Evolutionary conservation across 2,888 invertebrate genomes (phyloP).

Genomic region (Perithous albicinctus): DNA sequence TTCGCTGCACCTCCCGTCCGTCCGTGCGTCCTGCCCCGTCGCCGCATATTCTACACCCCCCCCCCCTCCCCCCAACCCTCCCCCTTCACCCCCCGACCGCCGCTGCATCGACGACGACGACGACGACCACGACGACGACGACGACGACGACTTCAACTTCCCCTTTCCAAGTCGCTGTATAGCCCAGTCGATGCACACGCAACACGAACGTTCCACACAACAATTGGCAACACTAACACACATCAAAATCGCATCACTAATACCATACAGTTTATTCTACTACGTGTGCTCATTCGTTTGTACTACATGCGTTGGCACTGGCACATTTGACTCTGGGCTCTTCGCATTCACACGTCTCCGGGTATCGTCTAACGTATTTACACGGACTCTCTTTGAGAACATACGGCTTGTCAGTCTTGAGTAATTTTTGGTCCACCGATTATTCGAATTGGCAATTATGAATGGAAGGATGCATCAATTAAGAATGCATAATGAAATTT

Average conservation of each 20-base stretch:
- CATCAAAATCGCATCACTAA: background rate
- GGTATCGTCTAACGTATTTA: conserved; percentile 14
- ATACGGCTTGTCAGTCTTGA: background rate
- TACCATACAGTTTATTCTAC: background rate
- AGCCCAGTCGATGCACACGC: conserved; percentile 73
- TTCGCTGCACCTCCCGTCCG: conserved; percentile 84
- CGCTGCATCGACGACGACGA: conserved; percentile 68
- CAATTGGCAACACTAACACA: conserved; percentile 47
- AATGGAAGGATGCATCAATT: background rate
- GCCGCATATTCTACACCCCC: conserved; percentile 55
- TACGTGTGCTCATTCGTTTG: conserved; percentile 24
- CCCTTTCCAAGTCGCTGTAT: conserved; percentile 79
- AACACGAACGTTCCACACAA: conserved; percentile 57
- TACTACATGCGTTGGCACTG: conserved; percentile 39
- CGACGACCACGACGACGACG: conserved; percentile 68
- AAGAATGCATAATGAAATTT: background rate
- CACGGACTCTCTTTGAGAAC: background rate
- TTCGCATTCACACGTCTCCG: conserved; percentile 31
- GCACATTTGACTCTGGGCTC: conserved; percentile 42
- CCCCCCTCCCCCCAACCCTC: conserved; percentile 54
- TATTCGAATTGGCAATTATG: background rate
- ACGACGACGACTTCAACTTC: conserved; percentile 77
- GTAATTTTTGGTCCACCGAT: background rate
- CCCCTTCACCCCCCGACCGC: conserved; percentile 53
- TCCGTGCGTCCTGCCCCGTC: conserved; percentile 77